Base-by-base conservation (phyloP, 2,888 invertebrate genomes). In the Hydroisotoma schaefferi region DNA sequence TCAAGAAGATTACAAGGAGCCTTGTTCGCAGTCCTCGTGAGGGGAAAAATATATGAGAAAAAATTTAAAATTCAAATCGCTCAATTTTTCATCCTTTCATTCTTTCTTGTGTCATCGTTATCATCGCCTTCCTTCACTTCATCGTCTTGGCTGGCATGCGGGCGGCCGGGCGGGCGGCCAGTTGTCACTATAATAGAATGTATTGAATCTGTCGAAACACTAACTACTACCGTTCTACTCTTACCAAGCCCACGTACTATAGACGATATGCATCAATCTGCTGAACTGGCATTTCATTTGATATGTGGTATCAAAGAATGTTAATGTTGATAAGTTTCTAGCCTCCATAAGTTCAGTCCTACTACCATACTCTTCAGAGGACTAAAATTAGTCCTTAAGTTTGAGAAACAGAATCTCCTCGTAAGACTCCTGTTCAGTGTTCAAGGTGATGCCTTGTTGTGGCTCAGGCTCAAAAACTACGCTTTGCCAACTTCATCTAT, bases 41-140 rank as follows among this genome's bases (percentile, higher is more conserved):
- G 15, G 15, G 8, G 33, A 8, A 22, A 22, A 46, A 46, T 22
- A 46, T 49, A 26, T 25, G 49, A 52, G 37, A 33, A 37, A 6
- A 52, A 52, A 52, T 52, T 52, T 52, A 38, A 52, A 33, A 22
- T 52, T 52, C 38, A 52, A 52, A 52, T 52, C 28, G 5, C 28
- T 23, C 52, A 37, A 3, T 33, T 52, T 37, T 49, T 49, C 28
- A 25, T 23, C 28, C 46, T 20, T 18, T 20, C 4, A 46, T 22
- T 46, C 46, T 28, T 49, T 29, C 25, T 46, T 23, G 6, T 18
- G 4, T 23, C 43, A 43, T 10, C 18, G 43, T 15, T 20, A 15
- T 43, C 33, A 10, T 33, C 15, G 8, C 33, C 15, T 33, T 33
- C 15, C 8, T 33, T 33, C 8, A 8, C 8, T 15, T 33, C 8